Evolutionary conservation across 2,113 vertebrate species (phyloP).

Genomic region (Verasper variegatus): DNA sequence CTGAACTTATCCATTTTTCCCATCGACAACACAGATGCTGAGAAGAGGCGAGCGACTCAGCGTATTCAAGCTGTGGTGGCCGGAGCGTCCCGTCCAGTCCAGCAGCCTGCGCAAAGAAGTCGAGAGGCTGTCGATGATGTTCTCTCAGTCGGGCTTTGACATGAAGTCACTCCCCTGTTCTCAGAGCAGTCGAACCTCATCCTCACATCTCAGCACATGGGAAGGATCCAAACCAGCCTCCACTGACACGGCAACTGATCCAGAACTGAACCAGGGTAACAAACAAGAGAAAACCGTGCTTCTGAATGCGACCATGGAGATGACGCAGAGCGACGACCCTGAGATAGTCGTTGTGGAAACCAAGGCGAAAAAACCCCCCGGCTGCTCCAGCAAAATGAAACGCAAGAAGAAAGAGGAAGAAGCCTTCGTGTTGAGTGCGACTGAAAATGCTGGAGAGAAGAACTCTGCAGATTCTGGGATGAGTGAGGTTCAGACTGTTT

Average conservation of each 20-base stretch:
- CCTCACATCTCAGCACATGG: neutral
- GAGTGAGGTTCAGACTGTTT: neutral
- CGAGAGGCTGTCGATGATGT: constrained; percentile 25
- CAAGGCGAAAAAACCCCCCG: constrained; percentile 44
- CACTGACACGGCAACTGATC: neutral
- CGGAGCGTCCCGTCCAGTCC: neutral
- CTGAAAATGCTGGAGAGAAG: neutral
- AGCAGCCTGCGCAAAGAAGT: constrained; percentile 44
- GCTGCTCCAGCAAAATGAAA: constrained; percentile 10
- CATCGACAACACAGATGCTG: constrained; percentile 13
- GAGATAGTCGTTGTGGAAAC: constrained; percentile 75
- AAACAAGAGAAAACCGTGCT: constrained; percentile 64
- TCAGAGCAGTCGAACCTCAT: neutral
- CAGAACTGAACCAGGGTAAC: constrained; percentile 1
- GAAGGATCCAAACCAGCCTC: neutral
- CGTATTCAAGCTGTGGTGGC: neutral
- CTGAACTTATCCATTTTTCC: neutral
- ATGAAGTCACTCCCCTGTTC: neutral
- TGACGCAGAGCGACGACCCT: constrained; percentile 55
- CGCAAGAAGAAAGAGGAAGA: constrained; percentile 14
- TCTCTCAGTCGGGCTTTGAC: constrained; percentile 30
- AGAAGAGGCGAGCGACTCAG: neutral
- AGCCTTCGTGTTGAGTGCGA: neutral
- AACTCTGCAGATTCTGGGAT: neutral
- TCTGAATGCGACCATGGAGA: constrained; percentile 76